These are phyloP conservation scores for Ditylenchus weischeri DNA, from an alignment of 2,888 invertebrate genomes.

Conservation along the genomic window DNA sequence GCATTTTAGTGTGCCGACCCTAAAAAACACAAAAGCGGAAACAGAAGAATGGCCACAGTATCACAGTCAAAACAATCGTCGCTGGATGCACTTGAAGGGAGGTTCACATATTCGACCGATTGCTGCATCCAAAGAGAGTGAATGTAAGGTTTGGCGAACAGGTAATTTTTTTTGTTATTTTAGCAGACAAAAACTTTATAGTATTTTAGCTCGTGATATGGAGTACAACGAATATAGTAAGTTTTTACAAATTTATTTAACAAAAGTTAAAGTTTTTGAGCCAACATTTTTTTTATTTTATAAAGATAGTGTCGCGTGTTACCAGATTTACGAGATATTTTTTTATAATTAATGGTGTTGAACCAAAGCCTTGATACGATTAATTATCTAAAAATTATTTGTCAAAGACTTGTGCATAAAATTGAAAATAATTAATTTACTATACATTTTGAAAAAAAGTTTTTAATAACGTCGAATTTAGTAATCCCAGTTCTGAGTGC, in stretches of 20 bases:
- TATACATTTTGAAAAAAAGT: too few relatives aligned
- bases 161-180: background rate
- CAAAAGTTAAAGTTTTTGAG: too few relatives aligned
- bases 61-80: conserved; percentile 39
- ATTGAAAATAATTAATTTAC: too few relatives aligned
- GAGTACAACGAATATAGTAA: conserved; percentile 54
- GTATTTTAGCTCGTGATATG: conserved; percentile 45
- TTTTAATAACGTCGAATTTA: background rate
- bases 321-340: too few relatives aligned
- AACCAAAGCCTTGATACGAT: too few relatives aligned
- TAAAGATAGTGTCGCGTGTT: too few relatives aligned
- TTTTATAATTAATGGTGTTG: too few relatives aligned
- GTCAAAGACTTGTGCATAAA: background rate
- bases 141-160: conserved; percentile 6
- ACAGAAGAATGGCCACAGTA: conserved; percentile 50
- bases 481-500: too few relatives aligned
- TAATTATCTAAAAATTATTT: too few relatives aligned
- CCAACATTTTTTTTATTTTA: too few relatives aligned
- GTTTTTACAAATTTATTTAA: conserved; percentile 13
- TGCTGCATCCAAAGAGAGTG: conserved; percentile 35
- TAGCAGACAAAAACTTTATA: background rate
- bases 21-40: conserved; percentile 19
- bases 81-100: conserved; percentile 54
- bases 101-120: conserved; percentile 49
- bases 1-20: conserved; percentile 30